Base-by-base conservation (phyloP, 2,888 invertebrate genomes). In the Ecdyonurus torrentis region DNA sequence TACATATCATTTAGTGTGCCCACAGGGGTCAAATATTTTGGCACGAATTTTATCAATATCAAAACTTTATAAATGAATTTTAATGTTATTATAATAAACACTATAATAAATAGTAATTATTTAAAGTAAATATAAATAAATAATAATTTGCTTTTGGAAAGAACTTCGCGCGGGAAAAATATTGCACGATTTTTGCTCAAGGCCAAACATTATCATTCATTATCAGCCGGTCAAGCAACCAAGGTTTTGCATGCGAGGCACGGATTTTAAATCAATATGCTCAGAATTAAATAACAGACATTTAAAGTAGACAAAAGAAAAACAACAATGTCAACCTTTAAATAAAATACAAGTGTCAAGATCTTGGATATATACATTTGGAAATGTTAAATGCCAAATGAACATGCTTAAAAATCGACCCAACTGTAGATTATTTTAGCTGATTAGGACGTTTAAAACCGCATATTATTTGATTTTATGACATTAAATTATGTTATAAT, bases 51-150 rank as follows among this genome's bases (percentile, higher is more conserved):
- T n/a, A n/a, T n/a, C n/a, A n/a, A n/a, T n/a, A n/a, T n/a, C n/a
- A n/a, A n/a, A n/a, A n/a, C n/a, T n/a, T n/a, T n/a, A n/a, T n/a
- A n/a, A n/a, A n/a, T n/a, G n/a, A n/a, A n/a, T n/a, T n/a, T n/a
- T n/a, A n/a, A n/a, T n/a, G n/a, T n/a, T n/a, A n/a, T n/a, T n/a
- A n/a, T n/a, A n/a, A n/a, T n/a, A n/a, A n/a, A n/a, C n/a, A n/a
- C n/a, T n/a, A n/a, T n/a, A n/a, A n/a, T n/a, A n/a, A n/a, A n/a
- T n/a, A n/a, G n/a, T n/a, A n/a, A n/a, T n/a, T n/a, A n/a, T n/a
- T n/a, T n/a, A n/a, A n/a, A n/a, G n/a, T n/a, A 71, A 71, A 67
- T 68, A 67, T 67, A 63, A 67, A 64, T 18, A 59, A 58, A 63
- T 24, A 25, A 63, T 23, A 52, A 63, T 58, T 60, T 52, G 22